Conservation (phyloP, 2,888 invertebrate species). For the Agonopterix alstromeriana region DNA sequence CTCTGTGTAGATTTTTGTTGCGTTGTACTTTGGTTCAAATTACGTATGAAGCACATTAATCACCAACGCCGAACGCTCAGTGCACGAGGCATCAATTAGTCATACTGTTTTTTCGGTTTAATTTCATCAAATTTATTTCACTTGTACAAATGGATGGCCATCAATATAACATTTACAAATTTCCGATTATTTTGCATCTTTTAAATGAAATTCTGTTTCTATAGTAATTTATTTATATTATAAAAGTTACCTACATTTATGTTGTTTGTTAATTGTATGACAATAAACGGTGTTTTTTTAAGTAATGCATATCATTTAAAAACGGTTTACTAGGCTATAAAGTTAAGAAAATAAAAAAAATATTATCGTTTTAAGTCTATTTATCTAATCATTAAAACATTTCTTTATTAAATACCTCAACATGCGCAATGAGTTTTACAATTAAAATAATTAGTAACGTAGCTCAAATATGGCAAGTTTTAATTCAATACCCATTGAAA, state of each 20-base stretch:
- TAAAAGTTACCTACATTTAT: no score
- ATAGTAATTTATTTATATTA: slow-evolving; percentile 25
- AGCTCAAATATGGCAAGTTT: slow-evolving; percentile 68
- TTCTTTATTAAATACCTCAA: slow-evolving; percentile 51
- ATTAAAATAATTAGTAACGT: slow-evolving; percentile 71
- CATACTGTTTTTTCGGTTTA: slow-evolving; percentile 47
- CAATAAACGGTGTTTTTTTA: no score
- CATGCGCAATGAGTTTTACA: slow-evolving; percentile 62
- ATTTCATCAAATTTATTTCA: slow-evolving; percentile 61
- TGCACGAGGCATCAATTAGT: slow-evolving; percentile 33
- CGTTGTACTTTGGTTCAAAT: not conserved
- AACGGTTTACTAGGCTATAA: no score
- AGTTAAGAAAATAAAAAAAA: no score
- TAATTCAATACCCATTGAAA: slow-evolving; percentile 69
- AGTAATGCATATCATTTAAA: no score
- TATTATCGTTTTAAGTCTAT: no score
- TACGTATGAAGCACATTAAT: slow-evolving; percentile 4
- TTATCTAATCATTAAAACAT: slow-evolving; percentile 6
- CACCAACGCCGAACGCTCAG: slow-evolving; percentile 22
- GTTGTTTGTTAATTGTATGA: slow-evolving; percentile 12
- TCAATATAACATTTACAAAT: slow-evolving; percentile 52
- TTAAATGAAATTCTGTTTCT: not conserved
- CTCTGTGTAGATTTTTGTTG: no score
- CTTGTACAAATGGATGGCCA: slow-evolving; percentile 48
- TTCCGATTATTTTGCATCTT: slow-evolving; percentile 31